Evolutionary conservation across 2,113 vertebrate genomes (phyloP), one percentile per base, ranked within the genome.

Genomic region (Phyllostomus discolor): DNA sequence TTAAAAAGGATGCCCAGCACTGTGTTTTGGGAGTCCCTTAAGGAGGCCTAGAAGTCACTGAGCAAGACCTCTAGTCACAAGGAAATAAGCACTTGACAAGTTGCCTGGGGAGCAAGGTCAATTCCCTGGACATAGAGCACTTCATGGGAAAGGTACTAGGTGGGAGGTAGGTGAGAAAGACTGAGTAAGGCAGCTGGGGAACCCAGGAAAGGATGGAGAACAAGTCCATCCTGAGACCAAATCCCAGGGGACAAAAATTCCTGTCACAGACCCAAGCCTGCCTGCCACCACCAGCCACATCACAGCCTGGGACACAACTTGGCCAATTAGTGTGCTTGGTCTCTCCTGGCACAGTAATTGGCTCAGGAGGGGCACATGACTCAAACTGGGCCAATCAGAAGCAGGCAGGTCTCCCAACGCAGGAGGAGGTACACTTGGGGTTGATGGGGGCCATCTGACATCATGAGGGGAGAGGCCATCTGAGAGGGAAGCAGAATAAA

Each of bases 271-370:
- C 43, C 33, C 50, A 46, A 28, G 54, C 64, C 43, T 10, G 41
- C 43, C 69, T 2, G 35, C 69, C 46, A 19, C 43, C 46, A 38
- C 20, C 57, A 19, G 5, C 10, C 2, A 12, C n/a, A 59, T 15
- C n/a, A 4, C 2, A 16, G 28, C 17, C 3, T 33, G 4, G 0
- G 35, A 14, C 19, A 2, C 46, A 17, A 15, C 80, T 54, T 26
- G 26, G 75, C 46, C 70, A 26, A 5, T 46, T 62, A 69, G 31
- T 3, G 8, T 0, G 5, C 35, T 20, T 9, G 0, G 0, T 38
- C 88, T 76, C 64, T 90, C 33, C 48, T 2, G 28, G 46, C 35
- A 35, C 0, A 35, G 28, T 0, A n/a, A 64, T 0, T 24, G 82
- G 94, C 8, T 66, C 76, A 59, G 15, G 26, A 70, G n/a, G 28